Percentiles rank a stretch among this genome's conserved stretches.
Evolutionary conservation across 2,888 invertebrate species (phyloP).

Genomic region (Lapara coniferarum): DNA sequence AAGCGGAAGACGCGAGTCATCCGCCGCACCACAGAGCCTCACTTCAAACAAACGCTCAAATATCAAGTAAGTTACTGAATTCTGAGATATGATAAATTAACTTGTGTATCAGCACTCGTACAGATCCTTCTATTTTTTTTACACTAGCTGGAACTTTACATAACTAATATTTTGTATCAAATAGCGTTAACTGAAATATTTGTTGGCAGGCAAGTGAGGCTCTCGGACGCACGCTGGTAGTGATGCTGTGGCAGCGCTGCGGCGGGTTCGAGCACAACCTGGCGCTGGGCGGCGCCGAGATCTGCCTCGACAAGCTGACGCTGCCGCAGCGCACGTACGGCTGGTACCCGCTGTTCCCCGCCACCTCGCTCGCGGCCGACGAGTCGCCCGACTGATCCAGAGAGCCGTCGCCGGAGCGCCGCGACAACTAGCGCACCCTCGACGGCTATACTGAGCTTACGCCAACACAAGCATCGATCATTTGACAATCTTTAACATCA

Average conservation of each 20-base stretch:
- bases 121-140: background rate
- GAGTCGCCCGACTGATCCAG: conserved; percentile 82
- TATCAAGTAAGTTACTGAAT: conserved; percentile 83
- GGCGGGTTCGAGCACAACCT: conserved; percentile 93
- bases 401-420: conserved; percentile 81
- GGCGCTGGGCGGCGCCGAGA: conserved; percentile 92
- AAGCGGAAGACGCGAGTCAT: conserved; percentile 95
- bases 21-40: conserved; percentile 91
- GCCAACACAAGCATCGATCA: conserved; percentile 10
- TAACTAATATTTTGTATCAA: too few species aligned
- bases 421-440: conserved; percentile 62
- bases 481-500: conserved; percentile 2
- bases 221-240: conserved; percentile 91
- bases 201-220: conserved; percentile 86
- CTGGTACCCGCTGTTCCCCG: conserved; percentile 96
- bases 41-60: conserved; percentile 94
- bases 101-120: background rate
- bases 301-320: conserved; percentile 91
- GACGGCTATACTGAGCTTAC: conserved; percentile 55
- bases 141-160: too few species aligned
- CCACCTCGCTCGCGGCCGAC: conserved; percentile 89
- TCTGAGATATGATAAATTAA: background rate
- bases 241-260: conserved; percentile 96
- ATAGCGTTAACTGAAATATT: background rate
- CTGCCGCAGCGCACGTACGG: conserved; percentile 92